Percentiles rank a stretch among this genome's conserved stretches.
Conservation (phyloP, 2,888 invertebrate species). For the Cotesia congregata region DNA sequence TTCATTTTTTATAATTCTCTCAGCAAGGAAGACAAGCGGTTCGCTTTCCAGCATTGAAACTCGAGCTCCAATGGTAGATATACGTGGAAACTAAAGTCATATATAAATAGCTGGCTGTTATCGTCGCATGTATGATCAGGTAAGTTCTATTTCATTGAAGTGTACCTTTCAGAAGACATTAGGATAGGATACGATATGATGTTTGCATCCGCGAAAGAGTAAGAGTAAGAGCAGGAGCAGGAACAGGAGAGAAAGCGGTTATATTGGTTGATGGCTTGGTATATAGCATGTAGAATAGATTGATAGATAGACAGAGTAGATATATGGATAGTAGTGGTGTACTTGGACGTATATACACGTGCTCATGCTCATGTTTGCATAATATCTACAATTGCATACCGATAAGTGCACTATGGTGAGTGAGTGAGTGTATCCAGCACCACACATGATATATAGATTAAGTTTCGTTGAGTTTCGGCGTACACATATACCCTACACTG, state of each 20-base stretch:
- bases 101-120: not conserved
- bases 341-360: slow-evolving; percentile 42
- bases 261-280: not conserved
- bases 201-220: slow-evolving; percentile 44
- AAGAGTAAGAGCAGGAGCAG: not conserved
- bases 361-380: slow-evolving; percentile 48
- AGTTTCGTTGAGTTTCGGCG: slow-evolving; percentile 24
- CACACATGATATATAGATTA: not conserved
- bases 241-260: not conserved
- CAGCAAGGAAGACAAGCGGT: too few relatives aligned
- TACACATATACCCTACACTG: not conserved
- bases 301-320: not conserved
- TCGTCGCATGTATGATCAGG: not conserved
- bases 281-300: not conserved
- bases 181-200: slow-evolving; percentile 48
- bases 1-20: too few relatives aligned
- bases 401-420: slow-evolving; percentile 42
- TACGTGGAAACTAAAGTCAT: not conserved
- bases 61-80: too few relatives aligned
- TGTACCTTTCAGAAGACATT: slow-evolving; percentile 47
- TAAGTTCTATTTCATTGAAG: not conserved
- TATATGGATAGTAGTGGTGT: slow-evolving; percentile 48
- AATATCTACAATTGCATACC: slow-evolving; percentile 48
- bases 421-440: not conserved
- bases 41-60: too few relatives aligned